A percentile compares a stretch with the other conserved stretches of the same genome.
Conservation (phyloP, 2,113 vertebrate species). For the Hydrolagus affinis region DNA sequence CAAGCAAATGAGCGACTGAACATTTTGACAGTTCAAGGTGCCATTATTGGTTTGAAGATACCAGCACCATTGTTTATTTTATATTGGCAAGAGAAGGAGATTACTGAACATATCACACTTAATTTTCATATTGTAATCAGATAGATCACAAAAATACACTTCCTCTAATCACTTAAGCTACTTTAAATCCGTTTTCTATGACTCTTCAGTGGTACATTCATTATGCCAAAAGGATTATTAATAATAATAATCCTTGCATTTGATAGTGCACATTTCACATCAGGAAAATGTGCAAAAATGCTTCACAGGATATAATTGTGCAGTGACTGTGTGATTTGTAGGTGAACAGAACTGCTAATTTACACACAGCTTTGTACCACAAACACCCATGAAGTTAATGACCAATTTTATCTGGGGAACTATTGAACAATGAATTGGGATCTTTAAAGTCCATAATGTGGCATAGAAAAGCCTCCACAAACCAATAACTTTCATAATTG, state of each 20-base stretch:
- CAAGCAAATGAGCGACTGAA: neutral
- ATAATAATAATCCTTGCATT: neutral
- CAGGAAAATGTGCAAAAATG: too few species aligned
- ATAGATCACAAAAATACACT: conserved; percentile 17
- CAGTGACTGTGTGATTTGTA: too few species aligned
- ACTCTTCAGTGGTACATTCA: conserved; percentile 15
- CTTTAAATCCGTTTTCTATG: conserved; percentile 11
- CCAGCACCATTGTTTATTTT: neutral
- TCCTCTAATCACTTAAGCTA: conserved; percentile 14
- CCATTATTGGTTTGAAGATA: neutral
- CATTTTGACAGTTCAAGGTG: neutral
- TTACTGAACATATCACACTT: neutral
- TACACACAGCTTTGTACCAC: too few species aligned
- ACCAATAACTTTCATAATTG: too few species aligned
- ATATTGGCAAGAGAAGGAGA: neutral
- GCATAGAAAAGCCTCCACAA: too few species aligned
- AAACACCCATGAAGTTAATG: too few species aligned
- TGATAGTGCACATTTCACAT: too few species aligned
- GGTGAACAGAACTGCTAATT: too few species aligned
- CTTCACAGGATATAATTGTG: too few species aligned
- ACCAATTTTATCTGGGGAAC: too few species aligned
- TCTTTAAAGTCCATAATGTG: too few species aligned
- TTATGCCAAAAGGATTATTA: conserved; percentile 22
- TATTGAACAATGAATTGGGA: too few species aligned
- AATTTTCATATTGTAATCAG: conserved; percentile 29